Percentiles rank a stretch among this genome's conserved stretches.
Conservation (phyloP, 2,113 vertebrate species). For the Oncorhynchus tshawytscha region DNA sequence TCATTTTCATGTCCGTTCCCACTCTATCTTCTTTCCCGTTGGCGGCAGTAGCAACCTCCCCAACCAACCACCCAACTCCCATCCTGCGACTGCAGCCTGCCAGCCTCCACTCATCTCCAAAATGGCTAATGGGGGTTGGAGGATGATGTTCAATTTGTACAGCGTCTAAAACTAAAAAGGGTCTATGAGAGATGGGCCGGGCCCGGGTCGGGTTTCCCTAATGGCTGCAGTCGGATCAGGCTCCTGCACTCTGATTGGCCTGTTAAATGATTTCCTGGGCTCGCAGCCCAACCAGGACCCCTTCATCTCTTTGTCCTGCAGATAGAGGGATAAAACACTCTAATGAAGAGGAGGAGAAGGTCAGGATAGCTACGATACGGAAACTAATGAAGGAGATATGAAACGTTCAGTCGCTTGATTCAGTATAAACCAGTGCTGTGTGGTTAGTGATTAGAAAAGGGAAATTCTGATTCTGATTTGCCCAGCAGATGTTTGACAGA, state of each 20-base stretch:
- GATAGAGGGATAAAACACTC: constrained; percentile 54
- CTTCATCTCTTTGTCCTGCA: constrained; percentile 51
- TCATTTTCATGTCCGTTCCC: constrained; percentile 63
- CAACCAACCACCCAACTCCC: no score
- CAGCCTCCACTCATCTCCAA: constrained; percentile 48
- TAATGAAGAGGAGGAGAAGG: constrained; percentile 38
- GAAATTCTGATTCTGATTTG: constrained; percentile 4
- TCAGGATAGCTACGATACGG: constrained; percentile 11
- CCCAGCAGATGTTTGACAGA: neutral
- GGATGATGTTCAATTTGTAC: constrained; percentile 71
- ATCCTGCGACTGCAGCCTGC: neutral
- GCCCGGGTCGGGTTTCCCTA: constrained; percentile 61
- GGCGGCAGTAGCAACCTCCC: neutral
- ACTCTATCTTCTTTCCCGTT: constrained; percentile 47
- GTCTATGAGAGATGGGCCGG: constrained; percentile 50
- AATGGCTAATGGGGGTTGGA: constrained; percentile 58
- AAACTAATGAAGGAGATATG: constrained; percentile 38
- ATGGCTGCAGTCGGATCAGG: constrained; percentile 56
- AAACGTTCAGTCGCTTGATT: constrained; percentile 12
- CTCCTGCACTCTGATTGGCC: constrained; percentile 52
- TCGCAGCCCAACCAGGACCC: constrained; percentile 49
- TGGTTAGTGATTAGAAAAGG: constrained; percentile 6
- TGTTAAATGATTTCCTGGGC: constrained; percentile 70
- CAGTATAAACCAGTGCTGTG: constrained; percentile 17
- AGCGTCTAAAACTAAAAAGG: constrained; percentile 51